Base-by-base conservation (phyloP, 2,113 vertebrate genomes). In the Cromileptes altivelis region DNA sequence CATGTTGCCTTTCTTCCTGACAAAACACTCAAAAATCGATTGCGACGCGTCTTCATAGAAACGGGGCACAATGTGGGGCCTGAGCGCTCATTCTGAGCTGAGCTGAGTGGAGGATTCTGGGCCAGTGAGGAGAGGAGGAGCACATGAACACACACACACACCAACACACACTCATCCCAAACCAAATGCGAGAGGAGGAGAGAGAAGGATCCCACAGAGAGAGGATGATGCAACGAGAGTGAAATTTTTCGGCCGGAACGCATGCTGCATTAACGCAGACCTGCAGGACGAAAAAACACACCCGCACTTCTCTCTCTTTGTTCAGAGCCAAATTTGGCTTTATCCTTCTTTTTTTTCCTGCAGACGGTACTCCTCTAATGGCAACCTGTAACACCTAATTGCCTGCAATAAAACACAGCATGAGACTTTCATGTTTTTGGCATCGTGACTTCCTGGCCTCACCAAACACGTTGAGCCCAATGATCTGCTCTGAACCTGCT, bases 191-290 rank as follows among this genome's bases (percentile, higher is more conserved):
- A 89, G 81, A 91, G 88, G 88, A 93, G 91, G 88, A 86, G 86
- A 89, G 88, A 81, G 87, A 84, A 90, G n/a, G 85, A 91, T 91
- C 92, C 90, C 85, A 88, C 85, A 78, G 92, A 89, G 92, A 87
- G 90, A 88, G 90, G 92, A 93, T 94, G 94, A 94, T 94, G 94
- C 94, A 94, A 94, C 88, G 58, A 74, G 92, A 93, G 93, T 94
- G 94, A 93, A 94, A 94, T 93, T 86, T 87, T 93, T 93, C 63
- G 91, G 86, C 90, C 82, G 68, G 80, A 91, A 90, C 73, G 81
- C 86, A 71, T 86, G 90, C 91, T 90, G 90, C 91, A 93, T 94
- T 91, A 92, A 90, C 78, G 71, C 89, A 90, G 90, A 88, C 88
- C 93, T 88, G 89, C 91, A 93, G 92, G 84, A 92, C 45, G 37